Conservation (phyloP, 2,888 invertebrate genomes). For the Xanthorhoe spadicearia region DNA sequence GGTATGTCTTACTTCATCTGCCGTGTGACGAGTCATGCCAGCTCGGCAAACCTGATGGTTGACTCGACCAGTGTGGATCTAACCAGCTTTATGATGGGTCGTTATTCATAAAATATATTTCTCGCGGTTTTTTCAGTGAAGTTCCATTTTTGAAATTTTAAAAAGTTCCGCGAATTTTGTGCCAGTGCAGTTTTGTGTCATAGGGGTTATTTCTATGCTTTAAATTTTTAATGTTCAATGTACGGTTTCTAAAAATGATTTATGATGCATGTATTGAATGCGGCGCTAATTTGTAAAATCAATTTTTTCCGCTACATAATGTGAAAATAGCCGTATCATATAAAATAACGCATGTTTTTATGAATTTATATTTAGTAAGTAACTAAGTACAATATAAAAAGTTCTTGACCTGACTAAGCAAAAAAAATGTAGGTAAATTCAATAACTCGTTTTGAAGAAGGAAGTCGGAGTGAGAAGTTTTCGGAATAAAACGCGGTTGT, state of each 20-base stretch:
- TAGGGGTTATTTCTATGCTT: background rate
- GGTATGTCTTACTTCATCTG: conserved; percentile 8
- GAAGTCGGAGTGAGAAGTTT: background rate
- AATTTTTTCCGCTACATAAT: background rate
- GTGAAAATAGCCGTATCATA: background rate
- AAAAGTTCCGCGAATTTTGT: conserved; percentile 1
- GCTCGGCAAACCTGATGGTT: conserved; percentile 7
- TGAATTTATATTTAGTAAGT: background rate
- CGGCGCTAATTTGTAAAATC: conserved; percentile 6
- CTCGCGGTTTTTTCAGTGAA: conserved; percentile 20
- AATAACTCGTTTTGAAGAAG: background rate
- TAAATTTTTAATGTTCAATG: background rate
- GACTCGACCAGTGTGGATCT: conserved; percentile 46
- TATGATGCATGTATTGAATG: conserved; percentile 11
- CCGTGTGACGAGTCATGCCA: conserved; percentile 7
- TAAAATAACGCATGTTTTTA: background rate
- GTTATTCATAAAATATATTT: conserved; percentile 32
- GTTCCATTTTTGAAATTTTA: conserved; percentile 6
- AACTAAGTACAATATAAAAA: background rate
- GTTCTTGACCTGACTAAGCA: background rate
- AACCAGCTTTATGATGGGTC: conserved; percentile 47
- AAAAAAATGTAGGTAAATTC: background rate
- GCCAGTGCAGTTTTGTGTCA: background rate
- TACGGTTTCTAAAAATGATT: conserved; percentile 16
- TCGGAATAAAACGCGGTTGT: no score